Evolutionary conservation across 2,113 vertebrate species (phyloP).

Genomic region (Corythaixoides concolor): DNA sequence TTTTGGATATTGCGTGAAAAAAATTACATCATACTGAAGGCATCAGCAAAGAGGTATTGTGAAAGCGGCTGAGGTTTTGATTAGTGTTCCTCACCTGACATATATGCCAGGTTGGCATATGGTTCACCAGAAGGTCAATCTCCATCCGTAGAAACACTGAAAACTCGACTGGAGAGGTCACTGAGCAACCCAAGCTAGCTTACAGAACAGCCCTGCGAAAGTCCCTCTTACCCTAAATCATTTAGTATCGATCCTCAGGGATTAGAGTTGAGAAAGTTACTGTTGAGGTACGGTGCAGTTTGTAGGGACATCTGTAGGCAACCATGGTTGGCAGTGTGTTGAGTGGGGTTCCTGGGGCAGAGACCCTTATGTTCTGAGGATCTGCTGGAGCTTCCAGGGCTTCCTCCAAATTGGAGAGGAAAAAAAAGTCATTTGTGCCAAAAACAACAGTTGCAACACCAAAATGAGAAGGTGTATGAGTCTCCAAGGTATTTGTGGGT

Average conservation of each 20-base stretch:
- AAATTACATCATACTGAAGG: neutral
- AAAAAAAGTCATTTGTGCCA: neutral
- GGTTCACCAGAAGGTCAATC: neutral
- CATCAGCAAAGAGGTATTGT: neutral
- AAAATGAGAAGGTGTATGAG: neutral
- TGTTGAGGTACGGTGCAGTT: neutral
- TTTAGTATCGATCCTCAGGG: neutral
- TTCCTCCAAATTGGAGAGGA: neutral
- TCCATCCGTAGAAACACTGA: neutral
- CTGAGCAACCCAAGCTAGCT: neutral
- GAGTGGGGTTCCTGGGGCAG: neutral
- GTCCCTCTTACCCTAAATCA: fast-evolving
- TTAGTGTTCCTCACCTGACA: neutral
- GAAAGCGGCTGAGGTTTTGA: fast-evolving
- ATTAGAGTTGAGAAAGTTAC: neutral
- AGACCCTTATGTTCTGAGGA: neutral
- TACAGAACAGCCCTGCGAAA: fast-evolving
- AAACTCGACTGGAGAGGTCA: neutral
- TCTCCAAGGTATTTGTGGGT: neutral
- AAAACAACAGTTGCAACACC: neutral
- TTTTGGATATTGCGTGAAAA: neutral
- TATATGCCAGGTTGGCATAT: fast-evolving
- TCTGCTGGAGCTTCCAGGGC: neutral
- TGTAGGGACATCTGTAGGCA: neutral
- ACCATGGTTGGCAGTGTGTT: fast-evolving